Base-by-base conservation (phyloP, 2,888 invertebrate species). In the Amphipyra tragopoginis region DNA sequence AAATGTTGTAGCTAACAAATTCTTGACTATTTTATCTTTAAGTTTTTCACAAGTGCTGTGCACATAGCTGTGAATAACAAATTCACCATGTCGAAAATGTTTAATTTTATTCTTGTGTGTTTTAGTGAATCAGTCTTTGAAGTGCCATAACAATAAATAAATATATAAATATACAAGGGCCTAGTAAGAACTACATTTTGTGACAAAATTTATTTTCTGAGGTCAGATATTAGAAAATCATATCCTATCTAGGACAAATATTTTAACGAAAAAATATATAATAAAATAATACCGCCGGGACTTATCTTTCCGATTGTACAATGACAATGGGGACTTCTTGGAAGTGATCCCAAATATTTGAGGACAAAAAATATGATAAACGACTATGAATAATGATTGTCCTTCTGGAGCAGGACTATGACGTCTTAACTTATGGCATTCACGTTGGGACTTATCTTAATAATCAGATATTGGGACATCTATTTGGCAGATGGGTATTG, bases 321-420 rank as follows among this genome's bases (percentile, higher is more conserved):
- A 15, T 49, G 59, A 76, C 68, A 76, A 75, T 62, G 49, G 50
- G 13, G 64, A 62, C 62, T 64, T 71, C 74, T 72, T 68, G 72
- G 71, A 73, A 64, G 65, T 66, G 67, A 79, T 77, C 76, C 72
- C 76, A 77, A 75, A 77, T 77, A 77, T 76, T 77, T 76, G 69
- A 56, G 68, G 70, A 75, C 76, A 80, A 82, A 82, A 79, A 79
- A 77, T 68, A 77, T 79, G 79, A 82, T 70, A 72, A 79, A 82
- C 72, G 72, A 61, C 63, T 52, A 61, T 69, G 71, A 76, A 76
- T 75, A 78, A 78, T 67, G 75, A 75, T 67, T 40, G 57, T 72
- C 51, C 62, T 60, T 70, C 47, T 65, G 55, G 48, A 52, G 54
- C 42, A 45, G 51, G 47, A 56, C 54, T 58, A 51, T 51, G 69